phyloP scores from a whole-genome alignment of 2,797 vertebrate species.

The Acestrorhynchus altus region DNA sequence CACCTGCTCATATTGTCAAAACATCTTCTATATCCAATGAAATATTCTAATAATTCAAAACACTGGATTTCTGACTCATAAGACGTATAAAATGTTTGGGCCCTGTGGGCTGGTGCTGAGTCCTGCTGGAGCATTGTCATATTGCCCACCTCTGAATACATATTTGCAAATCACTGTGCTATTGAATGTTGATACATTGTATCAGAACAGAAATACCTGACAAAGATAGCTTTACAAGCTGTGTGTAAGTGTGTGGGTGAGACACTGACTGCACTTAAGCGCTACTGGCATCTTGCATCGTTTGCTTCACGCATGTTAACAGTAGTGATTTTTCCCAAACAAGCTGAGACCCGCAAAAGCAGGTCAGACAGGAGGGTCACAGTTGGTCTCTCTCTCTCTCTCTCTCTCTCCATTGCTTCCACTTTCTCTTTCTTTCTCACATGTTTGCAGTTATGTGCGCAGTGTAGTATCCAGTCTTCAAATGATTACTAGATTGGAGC shows the following conservation, averaged over 20 bases:
- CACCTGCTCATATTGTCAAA: too few relatives aligned
- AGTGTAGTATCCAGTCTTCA: slow-evolving; percentile 19
- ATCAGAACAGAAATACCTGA: not conserved
- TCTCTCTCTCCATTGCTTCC: not conserved
- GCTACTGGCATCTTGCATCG: slow-evolving; percentile 70
- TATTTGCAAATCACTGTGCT: not conserved
- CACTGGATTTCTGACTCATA: too few relatives aligned
- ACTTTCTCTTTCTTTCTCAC: not conserved
- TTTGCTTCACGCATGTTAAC: slow-evolving; percentile 80
- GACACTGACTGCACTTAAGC: slow-evolving; percentile 61
- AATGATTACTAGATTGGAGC: slow-evolving; percentile 29
- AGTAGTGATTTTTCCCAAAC: slow-evolving; percentile 49
- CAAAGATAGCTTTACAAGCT: not conserved
- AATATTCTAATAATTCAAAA: too few relatives aligned
- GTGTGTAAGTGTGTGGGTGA: slow-evolving; percentile 19
- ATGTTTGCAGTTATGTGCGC: slow-evolving; percentile 2
- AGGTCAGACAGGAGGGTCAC: slow-evolving; percentile 54
- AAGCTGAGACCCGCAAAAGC: slow-evolving; percentile 62
- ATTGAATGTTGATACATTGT: not conserved
- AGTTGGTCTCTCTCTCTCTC: not conserved
- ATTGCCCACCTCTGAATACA: not conserved
- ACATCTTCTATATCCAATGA: too few relatives aligned
- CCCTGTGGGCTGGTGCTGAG: too few relatives aligned
- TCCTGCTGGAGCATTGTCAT: not conserved
- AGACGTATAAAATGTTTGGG: too few relatives aligned